A percentile compares a stretch with the other conserved stretches of the same genome.
Conservation (phyloP, 35 echinoderm and acorn worm species). For the Ophiothrix spiculata region DNA sequence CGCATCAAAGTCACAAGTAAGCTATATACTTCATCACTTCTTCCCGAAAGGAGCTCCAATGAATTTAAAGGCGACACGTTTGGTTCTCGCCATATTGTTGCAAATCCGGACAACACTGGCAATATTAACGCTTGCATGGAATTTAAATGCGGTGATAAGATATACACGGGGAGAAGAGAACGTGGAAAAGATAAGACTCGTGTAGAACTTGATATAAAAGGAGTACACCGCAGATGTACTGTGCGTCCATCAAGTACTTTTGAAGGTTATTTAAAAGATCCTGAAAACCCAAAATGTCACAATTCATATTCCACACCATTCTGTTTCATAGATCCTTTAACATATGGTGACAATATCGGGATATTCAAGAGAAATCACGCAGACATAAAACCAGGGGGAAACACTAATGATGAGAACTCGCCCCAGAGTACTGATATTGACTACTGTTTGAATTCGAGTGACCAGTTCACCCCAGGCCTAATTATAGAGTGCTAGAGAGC, state of each 20-base stretch:
- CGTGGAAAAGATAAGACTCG: not conserved
- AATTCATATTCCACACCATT: too few relatives aligned
- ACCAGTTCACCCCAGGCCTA: too few relatives aligned
- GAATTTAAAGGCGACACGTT: not conserved
- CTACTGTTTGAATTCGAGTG: too few relatives aligned
- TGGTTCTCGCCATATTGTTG: not conserved
- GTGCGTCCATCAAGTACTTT: not conserved
- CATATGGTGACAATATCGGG: not conserved
- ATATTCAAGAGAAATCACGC: not conserved
- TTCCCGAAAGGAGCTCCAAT: too few relatives aligned
- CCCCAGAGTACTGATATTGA: not conserved
- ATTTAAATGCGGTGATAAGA: not conserved
- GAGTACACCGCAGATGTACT: not conserved
- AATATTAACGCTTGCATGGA: not conserved
- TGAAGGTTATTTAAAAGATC: not conserved
- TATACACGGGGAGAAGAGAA: not conserved
- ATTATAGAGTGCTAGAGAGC: too few relatives aligned
- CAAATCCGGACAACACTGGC: not conserved
- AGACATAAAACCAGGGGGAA: not conserved
- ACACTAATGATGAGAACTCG: not conserved
- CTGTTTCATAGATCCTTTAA: not conserved
- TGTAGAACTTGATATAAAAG: not conserved
- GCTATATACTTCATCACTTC: too few relatives aligned
- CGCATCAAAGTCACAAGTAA: not conserved
- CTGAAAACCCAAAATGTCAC: too few relatives aligned